These are phyloP conservation scores for Pachliopta kotzebuea DNA, from an alignment of 2,888 invertebrate genomes.

Conservation along the genomic window DNA sequence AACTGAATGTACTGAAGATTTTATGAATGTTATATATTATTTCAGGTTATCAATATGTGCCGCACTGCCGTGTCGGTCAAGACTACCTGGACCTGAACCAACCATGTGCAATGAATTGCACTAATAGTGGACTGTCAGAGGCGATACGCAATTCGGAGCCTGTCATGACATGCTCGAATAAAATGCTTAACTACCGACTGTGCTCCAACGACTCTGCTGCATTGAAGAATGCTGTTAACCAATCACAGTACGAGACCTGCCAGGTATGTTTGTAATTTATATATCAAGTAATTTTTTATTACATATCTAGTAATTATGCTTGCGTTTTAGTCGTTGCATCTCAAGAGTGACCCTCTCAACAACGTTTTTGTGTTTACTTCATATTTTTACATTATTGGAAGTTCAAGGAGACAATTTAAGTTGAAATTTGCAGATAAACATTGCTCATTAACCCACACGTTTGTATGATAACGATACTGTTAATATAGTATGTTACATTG, in stretches of 20 bases:
- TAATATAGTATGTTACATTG: neutral
- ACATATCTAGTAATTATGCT: neutral
- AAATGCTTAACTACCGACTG: constrained; percentile 48
- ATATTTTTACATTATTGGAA: too few species aligned
- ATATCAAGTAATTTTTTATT: neutral
- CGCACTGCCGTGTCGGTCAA: constrained; percentile 21
- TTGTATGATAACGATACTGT: too few species aligned
- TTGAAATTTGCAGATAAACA: too few species aligned
- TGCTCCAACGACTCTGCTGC: constrained; percentile 41
- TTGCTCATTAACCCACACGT: too few species aligned
- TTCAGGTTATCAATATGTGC: constrained; percentile 31
- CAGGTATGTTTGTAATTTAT: constrained; percentile 26
- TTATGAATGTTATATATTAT: neutral
- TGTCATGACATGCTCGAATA: constrained; percentile 60
- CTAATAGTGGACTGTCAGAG: constrained; percentile 39
- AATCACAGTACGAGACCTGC: constrained; percentile 24
- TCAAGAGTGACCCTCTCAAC: too few species aligned
- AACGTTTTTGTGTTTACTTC: too few species aligned
- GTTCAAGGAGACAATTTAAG: too few species aligned
- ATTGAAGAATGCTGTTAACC: constrained; percentile 12
- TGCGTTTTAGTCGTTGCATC: too few species aligned
- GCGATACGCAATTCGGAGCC: constrained; percentile 42
- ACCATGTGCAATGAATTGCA: constrained; percentile 55
- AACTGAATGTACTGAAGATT: too few species aligned
- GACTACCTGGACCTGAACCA: constrained; percentile 48